Evolutionary conservation across 2,797 vertebrate genomes (phyloP).

Genomic region (Malacoraja senta): DNA sequence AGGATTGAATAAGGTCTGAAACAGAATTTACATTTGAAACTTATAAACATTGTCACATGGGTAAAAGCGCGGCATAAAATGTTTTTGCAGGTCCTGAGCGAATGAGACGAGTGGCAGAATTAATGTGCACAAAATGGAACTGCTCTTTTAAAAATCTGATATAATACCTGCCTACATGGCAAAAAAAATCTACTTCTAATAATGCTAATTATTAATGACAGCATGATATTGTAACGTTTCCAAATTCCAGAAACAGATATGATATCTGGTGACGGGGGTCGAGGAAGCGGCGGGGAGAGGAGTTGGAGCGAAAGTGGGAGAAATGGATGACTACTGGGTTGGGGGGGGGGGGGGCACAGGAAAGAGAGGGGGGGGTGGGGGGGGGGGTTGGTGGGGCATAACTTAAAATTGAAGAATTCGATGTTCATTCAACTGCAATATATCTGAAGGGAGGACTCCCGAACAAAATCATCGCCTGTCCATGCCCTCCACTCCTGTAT

Average conservation of each 20-base stretch:
- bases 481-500: no score
- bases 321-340: no score
- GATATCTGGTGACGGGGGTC: neutral
- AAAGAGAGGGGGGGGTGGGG: no score
- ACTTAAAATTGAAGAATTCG: no score
- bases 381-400: no score
- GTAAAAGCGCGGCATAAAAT: neutral
- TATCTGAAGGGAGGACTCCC: no score
- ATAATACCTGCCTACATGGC: neutral
- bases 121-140: neutral
- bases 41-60: neutral
- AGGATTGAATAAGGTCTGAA: conserved; percentile 99
- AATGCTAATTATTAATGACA: neutral
- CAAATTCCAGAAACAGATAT: neutral
- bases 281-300: no score
- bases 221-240: neutral
- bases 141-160: neutral
- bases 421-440: no score
- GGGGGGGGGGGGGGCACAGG: no score
- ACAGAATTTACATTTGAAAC: conserved; percentile 38
- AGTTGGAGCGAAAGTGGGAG: no score
- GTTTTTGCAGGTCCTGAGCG: no score
- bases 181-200: neutral
- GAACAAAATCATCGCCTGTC: no score
- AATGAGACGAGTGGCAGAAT: neutral